Evolutionary conservation across 1,140 invertebrate species (phyloP), one percentile per base, ranked within the genome.

Genomic region (Eueides isabella): DNA sequence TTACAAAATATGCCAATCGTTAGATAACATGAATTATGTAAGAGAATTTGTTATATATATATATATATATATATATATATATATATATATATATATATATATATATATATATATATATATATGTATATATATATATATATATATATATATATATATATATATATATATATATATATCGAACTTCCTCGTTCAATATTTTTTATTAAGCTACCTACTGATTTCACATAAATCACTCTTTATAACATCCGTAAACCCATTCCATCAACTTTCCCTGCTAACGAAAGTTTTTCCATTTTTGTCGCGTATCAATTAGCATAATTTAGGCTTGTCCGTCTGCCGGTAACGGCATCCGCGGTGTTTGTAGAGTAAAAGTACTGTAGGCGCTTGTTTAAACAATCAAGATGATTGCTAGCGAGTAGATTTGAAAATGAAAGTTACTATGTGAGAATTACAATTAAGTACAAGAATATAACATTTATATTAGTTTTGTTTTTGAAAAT

Each of bases 221-320:
- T 19, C 14, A 55, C 5, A 31, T 31, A 63, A 63, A 63, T 63
- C 23, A 63, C 14, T 31, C 16, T 26, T 23, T 26, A 26, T 63
- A 63, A 64, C 71, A 61, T 19, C 28, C n/a, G 61, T 26, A 38
- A 65, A 16, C 28, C 61, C 61, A 61, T 67, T 19, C 44, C 26
- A 61, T 76, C 71, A 65, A 79, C 75, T 79, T 79, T 72, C 75
- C 75, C 72, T 64, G 6, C 67, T 2, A 69, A 77, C 30, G 78
- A 79, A 79, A 79, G 78, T 79, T 72, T 72, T 71, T 72, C 78
- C 71, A 76, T 77, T 71, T 79, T 72, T 66, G 78, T 77, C 75
- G 61, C 72, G 67, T 79, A 79, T 62, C 29, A 67, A 79, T 77
- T 79, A 79, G 28, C 78, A 80, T 77, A 77, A 72, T 74, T 80